Evolutionary conservation across 2,113 vertebrate genomes (phyloP).

Genomic region (Dermatemys mawii): DNA sequence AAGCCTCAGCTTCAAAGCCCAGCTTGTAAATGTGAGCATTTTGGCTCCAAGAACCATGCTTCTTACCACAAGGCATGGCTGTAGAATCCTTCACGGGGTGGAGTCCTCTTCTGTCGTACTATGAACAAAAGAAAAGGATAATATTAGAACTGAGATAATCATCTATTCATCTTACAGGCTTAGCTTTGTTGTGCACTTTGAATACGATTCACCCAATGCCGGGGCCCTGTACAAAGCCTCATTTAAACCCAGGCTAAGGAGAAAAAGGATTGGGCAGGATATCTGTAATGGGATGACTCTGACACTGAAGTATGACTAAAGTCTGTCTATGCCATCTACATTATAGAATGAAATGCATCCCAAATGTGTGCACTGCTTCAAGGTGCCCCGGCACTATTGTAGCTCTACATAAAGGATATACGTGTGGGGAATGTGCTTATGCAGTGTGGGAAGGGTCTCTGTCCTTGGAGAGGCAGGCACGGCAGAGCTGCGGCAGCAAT

Average conservation of each 20-base stretch:
- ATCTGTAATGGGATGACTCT: neutral
- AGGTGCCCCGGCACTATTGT: neutral
- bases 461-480: neutral
- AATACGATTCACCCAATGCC: constrained; percentile 2
- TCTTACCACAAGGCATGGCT: neutral
- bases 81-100: neutral
- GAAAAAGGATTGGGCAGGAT: neutral
- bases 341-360: neutral
- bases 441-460: rapidly evolving
- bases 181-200: constrained; percentile 35
- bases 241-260: neutral
- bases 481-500: neutral
- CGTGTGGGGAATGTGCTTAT: neutral
- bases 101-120: neutral
- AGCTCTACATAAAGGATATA: neutral
- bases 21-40: constrained; percentile 24
- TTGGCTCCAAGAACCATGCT: constrained; percentile 29
- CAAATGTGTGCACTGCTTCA: neutral
- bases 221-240: neutral
- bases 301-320: neutral
- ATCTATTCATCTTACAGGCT: neutral
- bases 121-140: constrained; percentile 61
- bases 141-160: constrained; percentile 52
- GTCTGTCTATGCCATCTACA: too few relatives aligned
- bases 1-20: neutral